Conservation (phyloP, 2,888 invertebrate species). For the Sipunculus nudus region DNA sequence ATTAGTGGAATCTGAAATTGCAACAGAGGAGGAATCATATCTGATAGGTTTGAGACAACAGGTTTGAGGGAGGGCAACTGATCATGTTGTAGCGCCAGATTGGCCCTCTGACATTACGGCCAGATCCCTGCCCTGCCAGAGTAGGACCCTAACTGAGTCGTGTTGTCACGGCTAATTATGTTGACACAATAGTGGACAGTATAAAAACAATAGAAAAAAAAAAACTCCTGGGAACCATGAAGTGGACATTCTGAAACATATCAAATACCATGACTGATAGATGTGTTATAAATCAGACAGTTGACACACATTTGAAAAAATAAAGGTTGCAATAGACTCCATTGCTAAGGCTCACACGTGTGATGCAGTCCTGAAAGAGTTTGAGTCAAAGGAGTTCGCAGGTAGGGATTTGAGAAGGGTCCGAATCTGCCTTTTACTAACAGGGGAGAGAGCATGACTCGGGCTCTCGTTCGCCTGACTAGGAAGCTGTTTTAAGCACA, state of each 20-base stretch:
- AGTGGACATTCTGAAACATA: too few species aligned
- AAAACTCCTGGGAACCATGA: too few species aligned
- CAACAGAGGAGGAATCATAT: not conserved
- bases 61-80: not conserved
- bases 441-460: not conserved
- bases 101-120: too few species aligned
- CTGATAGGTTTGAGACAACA: not conserved
- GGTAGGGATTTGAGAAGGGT: too few species aligned
- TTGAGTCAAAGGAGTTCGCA: too few species aligned
- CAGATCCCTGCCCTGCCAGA: too few species aligned
- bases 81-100: too few species aligned
- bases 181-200: not conserved
- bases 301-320: not conserved
- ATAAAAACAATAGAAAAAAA: not conserved
- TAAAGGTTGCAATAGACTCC: not conserved
- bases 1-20: not conserved
- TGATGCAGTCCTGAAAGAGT: not conserved
- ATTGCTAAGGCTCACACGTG: not conserved
- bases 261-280: not conserved
- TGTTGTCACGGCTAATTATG: too few species aligned
- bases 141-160: too few species aligned
- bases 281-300: not conserved
- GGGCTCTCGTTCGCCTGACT: not conserved
- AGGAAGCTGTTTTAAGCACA: not conserved
- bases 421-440: not conserved